phyloP scores from a whole-genome alignment of 2,113 vertebrate species.

The Callipepla californica region DNA sequence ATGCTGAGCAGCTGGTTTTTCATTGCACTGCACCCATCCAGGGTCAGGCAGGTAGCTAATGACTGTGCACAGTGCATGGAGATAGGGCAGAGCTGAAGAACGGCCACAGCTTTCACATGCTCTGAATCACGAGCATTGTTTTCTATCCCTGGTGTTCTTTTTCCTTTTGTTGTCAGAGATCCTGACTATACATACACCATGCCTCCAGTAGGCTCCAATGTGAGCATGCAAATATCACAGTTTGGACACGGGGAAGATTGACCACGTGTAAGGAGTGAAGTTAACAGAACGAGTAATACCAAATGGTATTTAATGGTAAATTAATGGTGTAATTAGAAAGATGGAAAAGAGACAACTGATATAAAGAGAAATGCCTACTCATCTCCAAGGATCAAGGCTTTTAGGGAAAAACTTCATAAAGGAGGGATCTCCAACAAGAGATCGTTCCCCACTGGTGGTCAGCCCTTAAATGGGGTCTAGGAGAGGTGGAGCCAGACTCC shows the following conservation, averaged over 20 bases:
- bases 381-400: no score
- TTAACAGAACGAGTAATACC: no score
- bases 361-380: no score
- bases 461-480: no score
- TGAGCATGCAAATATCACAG: neutral
- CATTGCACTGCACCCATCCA: neutral
- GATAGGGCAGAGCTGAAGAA: neutral
- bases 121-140: neutral
- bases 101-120: neutral
- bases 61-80: neutral
- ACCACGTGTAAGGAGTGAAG: neutral
- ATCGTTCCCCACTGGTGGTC: no score
- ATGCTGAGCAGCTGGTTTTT: slow-evolving; percentile 15
- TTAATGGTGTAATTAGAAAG: no score
- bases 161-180: neutral
- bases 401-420: no score
- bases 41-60: slow-evolving; percentile 18
- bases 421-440: no score
- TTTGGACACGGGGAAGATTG: neutral
- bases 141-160: neutral
- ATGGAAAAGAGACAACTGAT: no score
- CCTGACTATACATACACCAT: neutral
- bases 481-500: no score
- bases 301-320: no score
- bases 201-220: neutral